Base-by-base conservation (phyloP, 2,113 vertebrate species). In the Hippocampus comes region DNA sequence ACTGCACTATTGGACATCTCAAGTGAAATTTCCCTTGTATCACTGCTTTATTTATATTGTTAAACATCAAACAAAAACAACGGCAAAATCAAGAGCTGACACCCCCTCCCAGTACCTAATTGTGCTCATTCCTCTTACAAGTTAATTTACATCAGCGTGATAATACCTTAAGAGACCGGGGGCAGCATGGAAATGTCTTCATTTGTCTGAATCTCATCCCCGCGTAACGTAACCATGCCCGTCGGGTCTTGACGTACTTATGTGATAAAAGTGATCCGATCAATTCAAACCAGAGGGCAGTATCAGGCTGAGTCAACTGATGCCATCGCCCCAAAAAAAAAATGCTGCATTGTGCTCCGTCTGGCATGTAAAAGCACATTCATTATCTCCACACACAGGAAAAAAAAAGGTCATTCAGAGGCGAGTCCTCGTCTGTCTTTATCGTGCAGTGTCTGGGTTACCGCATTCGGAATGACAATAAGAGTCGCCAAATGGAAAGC, bases 41-140 rank as follows among this genome's bases (percentile, higher is more conserved):
- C 82, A 89, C 85, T 82, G 83, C 71, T 92, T 91, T 92, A 92
- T 92, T 92, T 84, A 87, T 89, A 89, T 86, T 92, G 80, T 84
- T 91, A 89, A 90, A 91, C 89, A 92, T 89, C 89, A 87, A 91
- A 92, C 90, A 92, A 88, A 91, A 92, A 90, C 88, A 89, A 91
- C 90, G 90, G 86, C 89, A 89, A 90, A 91, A 88, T 89, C 89
- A 90, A 90, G 87, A 89, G 86, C 84, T 67, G 79, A 83, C 75
- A 41, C 85, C 85, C 77, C 81, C 71, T 84, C 79, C 42, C 80
- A 67, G 83, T 85, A 34, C 8, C 59, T 2, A 30, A 5, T 34
- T 34, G 27, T 30, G 77, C 83, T 82, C 73, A 9, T 74, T 86
- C 78, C 78, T 80, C 86, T 82, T 83, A 87, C 84, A 77, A 85